phyloP scores from a whole-genome alignment of 2,797 vertebrate species.

The Smutsia gigantea region DNA sequence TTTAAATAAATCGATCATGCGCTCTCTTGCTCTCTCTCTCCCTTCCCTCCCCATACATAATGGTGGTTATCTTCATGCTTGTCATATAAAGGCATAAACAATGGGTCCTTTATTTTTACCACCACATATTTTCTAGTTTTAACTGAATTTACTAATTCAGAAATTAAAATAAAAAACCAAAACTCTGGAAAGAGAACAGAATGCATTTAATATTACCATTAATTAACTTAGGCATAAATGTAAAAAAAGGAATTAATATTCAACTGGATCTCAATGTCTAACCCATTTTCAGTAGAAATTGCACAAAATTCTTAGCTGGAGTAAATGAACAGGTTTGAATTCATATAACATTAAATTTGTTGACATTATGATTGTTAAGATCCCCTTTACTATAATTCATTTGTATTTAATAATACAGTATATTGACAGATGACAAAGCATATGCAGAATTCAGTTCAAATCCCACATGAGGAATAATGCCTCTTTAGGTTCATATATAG shows the following conservation, averaged over 20 bases:
- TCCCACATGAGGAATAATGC: background rate
- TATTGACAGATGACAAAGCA: background rate
- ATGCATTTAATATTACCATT: background rate
- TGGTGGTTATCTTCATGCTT: background rate
- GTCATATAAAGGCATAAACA: background rate
- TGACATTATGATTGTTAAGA: background rate
- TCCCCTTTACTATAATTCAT: background rate
- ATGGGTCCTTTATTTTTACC: background rate
- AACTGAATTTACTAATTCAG: background rate
- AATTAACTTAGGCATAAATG: background rate
- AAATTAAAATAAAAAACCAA: background rate
- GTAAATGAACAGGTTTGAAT: background rate
- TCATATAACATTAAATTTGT: background rate
- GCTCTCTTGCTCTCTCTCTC: too few species aligned
- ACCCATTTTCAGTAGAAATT: background rate
- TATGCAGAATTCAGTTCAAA: conserved; percentile 12
- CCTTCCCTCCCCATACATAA: too few species aligned
- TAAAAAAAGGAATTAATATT: background rate
- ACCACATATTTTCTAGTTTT: background rate
- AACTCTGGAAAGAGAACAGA: background rate
- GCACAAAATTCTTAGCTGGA: background rate
- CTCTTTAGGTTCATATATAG: background rate
- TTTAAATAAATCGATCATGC: background rate
- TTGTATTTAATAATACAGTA: background rate
- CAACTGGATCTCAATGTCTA: background rate